A percentile compares a stretch with the other conserved stretches of the same genome.
phyloP scores from a whole-genome alignment of 2,797 vertebrate species.

The Protonibea diacanthus region DNA sequence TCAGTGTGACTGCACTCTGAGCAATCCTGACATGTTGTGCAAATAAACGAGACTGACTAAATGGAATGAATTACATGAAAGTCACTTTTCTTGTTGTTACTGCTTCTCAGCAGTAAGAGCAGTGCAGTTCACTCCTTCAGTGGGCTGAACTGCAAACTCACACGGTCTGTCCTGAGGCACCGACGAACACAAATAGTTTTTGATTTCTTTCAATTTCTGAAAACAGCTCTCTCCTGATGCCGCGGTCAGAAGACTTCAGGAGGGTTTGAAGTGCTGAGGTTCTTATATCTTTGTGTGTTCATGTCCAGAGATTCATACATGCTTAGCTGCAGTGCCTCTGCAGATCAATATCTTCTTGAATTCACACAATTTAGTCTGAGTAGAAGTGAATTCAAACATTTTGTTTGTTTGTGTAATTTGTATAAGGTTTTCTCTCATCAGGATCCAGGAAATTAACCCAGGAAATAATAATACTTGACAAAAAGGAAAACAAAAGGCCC shows the following conservation, averaged over 20 bases:
- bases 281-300: background rate
- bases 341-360: background rate
- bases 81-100: background rate
- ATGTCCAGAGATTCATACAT: background rate
- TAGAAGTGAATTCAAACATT: background rate
- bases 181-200: background rate
- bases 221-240: background rate
- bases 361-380: background rate
- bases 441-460: background rate
- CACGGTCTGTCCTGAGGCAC: background rate
- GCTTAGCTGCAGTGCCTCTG: background rate
- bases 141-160: background rate
- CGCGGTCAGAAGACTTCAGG: background rate
- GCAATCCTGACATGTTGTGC: background rate
- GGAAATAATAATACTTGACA: background rate
- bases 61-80: background rate
- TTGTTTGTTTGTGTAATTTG: background rate
- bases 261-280: background rate
- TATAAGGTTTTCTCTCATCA: background rate
- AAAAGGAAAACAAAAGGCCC: too few species aligned
- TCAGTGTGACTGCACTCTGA: background rate
- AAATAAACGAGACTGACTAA: background rate
- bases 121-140: background rate
- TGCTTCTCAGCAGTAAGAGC: background rate
- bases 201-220: background rate